Evolutionary conservation across 2,797 vertebrate species (phyloP).

Genomic region (Sorex maritimensis): DNA sequence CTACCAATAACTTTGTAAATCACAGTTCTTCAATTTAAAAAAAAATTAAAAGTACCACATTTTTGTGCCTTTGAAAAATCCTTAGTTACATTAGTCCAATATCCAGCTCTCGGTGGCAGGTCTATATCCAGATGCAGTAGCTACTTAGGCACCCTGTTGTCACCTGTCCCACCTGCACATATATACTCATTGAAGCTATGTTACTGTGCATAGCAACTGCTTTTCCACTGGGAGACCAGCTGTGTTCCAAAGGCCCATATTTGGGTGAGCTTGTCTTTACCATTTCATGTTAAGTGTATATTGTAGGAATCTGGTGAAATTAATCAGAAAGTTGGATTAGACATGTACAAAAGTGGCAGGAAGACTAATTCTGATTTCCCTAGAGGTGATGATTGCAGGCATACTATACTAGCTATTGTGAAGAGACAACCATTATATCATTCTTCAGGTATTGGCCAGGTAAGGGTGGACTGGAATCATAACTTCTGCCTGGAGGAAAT

Average conservation of each 20-base stretch:
- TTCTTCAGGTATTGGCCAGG: conserved; percentile 39
- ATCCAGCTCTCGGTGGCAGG: conserved; percentile 1
- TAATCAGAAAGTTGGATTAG: conserved; percentile 60
- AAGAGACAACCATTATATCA: conserved; percentile 20
- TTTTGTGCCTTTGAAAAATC: conserved; percentile 26
- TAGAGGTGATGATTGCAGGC: conserved; percentile 21
- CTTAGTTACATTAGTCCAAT: conserved; percentile 16
- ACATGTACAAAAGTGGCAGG: background rate
- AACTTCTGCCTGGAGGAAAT: conserved; percentile 45
- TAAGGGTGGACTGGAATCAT: conserved; percentile 16
- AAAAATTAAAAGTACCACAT: background rate
- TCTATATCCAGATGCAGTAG: background rate
- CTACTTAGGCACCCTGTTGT: conserved; percentile 3
- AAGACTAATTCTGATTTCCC: conserved; percentile 45
- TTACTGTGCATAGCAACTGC: conserved; percentile 12
- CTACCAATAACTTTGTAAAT: too few species aligned
- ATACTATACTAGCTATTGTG: conserved; percentile 9
- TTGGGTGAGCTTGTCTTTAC: conserved; percentile 45
- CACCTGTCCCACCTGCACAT: background rate
- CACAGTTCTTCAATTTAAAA: too few species aligned
- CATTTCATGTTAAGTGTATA: conserved; percentile 50
- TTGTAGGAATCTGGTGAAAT: conserved; percentile 63
- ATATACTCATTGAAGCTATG: background rate
- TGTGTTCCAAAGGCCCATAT: background rate
- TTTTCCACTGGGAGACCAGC: conserved; percentile 40